Evolutionary conservation across 1,140 invertebrate genomes (phyloP), one percentile per base, ranked within the genome.

Genomic region (Epicauta chinensis): DNA sequence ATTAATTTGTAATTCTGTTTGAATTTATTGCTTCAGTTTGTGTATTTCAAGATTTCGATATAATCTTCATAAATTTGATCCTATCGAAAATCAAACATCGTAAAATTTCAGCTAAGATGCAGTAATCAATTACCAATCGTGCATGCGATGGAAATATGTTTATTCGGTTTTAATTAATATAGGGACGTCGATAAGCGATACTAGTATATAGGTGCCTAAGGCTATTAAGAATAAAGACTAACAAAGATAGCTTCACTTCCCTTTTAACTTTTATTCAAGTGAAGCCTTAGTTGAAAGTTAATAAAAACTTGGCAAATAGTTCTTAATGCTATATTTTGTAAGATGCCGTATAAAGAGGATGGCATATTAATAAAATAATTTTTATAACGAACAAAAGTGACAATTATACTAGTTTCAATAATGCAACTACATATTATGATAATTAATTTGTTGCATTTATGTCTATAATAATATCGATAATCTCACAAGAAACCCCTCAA

Each of bases 91-190:
- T 3, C 23, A 23, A 23, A 23, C 23, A 23, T 23, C 7, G 7
- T 23, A 23, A 2, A 7, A 23, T 23, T 23, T 23, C 7, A 7
- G 7, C 23, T 23, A 7, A 23, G 7, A 23, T 23, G 23, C 42
- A 16, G 13, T 32, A 16, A 48, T 48, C 46, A 48, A 48, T 48
- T 37, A 48, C 38, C 16, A 34, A 23, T 35, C 17, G 15, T 37
- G 13, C 15, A 37, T 17, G 35, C 46, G 34, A 37, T 13, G 34
- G 37, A 48, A 48, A 48, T 48, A 48, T 48, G 45, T 48, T 48
- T 48, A 48, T 48, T 35, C 37, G 38, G 46, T 37, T 48, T 48
- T 48, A 48, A 48, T 48, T 48, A 48, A 48, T 48, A 35, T 13
- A 17, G 30, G 46, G 35, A 17, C 46, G 32, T 48, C 46, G 46